phyloP scores from a whole-genome alignment of 2,797 vertebrate species.

The Molossus molossus region DNA sequence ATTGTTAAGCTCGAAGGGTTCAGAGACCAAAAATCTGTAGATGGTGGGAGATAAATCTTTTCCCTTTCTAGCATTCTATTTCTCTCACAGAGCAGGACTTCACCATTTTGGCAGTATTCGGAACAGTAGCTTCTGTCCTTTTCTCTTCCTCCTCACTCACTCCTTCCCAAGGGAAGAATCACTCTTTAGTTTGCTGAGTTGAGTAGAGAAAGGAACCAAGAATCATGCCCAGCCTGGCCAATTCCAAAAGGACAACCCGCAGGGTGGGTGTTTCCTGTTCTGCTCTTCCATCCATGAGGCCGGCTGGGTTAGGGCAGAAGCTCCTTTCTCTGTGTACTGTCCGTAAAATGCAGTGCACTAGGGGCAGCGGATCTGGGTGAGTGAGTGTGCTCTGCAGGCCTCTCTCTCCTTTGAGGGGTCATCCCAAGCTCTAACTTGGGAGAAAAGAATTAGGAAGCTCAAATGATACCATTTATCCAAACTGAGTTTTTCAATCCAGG shows the following conservation, averaged over 20 bases:
- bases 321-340: background rate
- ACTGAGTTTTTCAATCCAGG: background rate
- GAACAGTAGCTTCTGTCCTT: background rate
- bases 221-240: background rate
- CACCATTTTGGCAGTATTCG: background rate
- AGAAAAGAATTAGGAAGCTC: conserved; percentile 47
- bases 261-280: background rate
- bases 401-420: background rate
- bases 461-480: conserved; percentile 57
- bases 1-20: background rate
- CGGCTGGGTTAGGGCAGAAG: background rate
- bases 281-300: background rate
- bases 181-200: background rate
- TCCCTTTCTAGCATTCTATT: background rate
- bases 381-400: background rate
- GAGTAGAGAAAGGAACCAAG: background rate
- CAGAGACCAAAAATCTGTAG: background rate
- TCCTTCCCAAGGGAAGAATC: background rate
- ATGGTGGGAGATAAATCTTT: background rate
- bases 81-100: background rate
- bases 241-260: background rate
- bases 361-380: background rate
- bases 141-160: background rate
- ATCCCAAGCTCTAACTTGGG: background rate
- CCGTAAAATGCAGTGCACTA: background rate